Base-by-base conservation (phyloP, 2,113 vertebrate genomes). In the Monopterus albus region DNA sequence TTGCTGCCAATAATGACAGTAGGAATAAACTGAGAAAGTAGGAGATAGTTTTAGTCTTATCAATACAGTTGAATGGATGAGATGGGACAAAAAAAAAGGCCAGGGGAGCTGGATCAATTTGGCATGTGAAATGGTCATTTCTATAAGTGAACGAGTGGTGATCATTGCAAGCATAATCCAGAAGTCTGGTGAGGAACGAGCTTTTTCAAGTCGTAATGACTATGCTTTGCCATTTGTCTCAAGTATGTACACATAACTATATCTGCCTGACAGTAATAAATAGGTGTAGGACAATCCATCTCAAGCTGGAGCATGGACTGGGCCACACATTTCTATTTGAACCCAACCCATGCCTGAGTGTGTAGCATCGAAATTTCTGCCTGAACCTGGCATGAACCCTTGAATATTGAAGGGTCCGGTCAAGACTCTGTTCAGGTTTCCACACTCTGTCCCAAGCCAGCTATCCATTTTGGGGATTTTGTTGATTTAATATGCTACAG, bases 121-220 rank as follows among this genome's bases (percentile, higher is more conserved):
- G 56, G 51, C 50, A 58, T 69, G 46, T 62, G 65, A 62, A 21
- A 36, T 46, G 42, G 49, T 64, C 12, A 10, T 33, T 63, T 52
- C 56, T n/a, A 35, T 21, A 61, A 31, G 56, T 3, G 9, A 67
- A 39, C 25, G 58, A 67, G 52, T 75, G 56, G 72, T 93, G 93
- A 93, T 91, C 94, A 94, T 95, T 96, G 95, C 95, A 95, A 95
- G 94, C 92, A 93, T 95, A 95, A 95, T 92, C 91, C 62, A 86
- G 47, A 72, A 29, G 42, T 79, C 53, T 79, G 36, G 50, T 63
- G 39, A 67, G 57, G 40, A 50, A 63, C 29, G 69, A 70, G 36
- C 49, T 66, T 56, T 72, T 33, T 69, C n/a, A 46, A 17, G 20
- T 56, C 43, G n/a, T n/a, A n/a, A n/a, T n/a, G n/a, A n/a, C n/a